Evolutionary conservation across 2,797 vertebrate species (phyloP).

Genomic region (Lagocephalus sceleratus): DNA sequence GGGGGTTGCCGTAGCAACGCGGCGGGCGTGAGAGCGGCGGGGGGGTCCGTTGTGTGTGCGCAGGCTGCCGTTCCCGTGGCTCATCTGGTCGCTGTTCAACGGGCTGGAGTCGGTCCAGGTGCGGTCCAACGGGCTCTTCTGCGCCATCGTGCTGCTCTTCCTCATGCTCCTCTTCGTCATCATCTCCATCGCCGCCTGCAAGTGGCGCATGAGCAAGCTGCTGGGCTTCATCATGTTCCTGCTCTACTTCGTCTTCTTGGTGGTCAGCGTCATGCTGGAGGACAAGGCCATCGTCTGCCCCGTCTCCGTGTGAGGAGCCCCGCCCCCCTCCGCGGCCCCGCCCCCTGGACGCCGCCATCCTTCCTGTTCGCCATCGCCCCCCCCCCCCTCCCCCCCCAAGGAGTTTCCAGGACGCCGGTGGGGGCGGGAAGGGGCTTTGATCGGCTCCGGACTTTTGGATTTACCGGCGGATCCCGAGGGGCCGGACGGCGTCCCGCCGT

Average conservation of each 20-base stretch:
- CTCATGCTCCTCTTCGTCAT: slow-evolving; percentile 99
- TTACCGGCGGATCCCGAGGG: slow-evolving; percentile 20
- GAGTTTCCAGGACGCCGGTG: slow-evolving; percentile 28
- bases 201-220: slow-evolving; percentile 97
- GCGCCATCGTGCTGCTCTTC: slow-evolving; percentile 97
- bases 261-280: slow-evolving; percentile 95
- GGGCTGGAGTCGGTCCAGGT: slow-evolving; percentile 80
- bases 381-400: slow-evolving; percentile 37
- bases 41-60: slow-evolving; percentile 16
- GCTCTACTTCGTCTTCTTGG: slow-evolving; percentile 94
- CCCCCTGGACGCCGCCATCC: slow-evolving; percentile 28
- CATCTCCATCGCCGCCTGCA: slow-evolving; percentile 94
- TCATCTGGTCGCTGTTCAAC: slow-evolving; percentile 81
- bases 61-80: slow-evolving; percentile 96
- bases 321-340: slow-evolving; percentile 3
- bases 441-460: slow-evolving; percentile 34
- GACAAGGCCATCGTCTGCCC: slow-evolving; percentile 90
- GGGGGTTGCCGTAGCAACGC: too few species aligned
- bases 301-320: slow-evolving; percentile 81
- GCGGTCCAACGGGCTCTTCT: slow-evolving; percentile 98
- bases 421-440: slow-evolving; percentile 18
- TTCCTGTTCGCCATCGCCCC: slow-evolving; percentile 37
- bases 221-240: slow-evolving; percentile 95
- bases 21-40: too few species aligned
- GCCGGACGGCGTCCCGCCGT: too few species aligned